Percentiles rank a stretch among this genome's conserved stretches.
phyloP scores from a whole-genome alignment of 1,140 invertebrate genomes.

The Drosophila carrolli region DNA sequence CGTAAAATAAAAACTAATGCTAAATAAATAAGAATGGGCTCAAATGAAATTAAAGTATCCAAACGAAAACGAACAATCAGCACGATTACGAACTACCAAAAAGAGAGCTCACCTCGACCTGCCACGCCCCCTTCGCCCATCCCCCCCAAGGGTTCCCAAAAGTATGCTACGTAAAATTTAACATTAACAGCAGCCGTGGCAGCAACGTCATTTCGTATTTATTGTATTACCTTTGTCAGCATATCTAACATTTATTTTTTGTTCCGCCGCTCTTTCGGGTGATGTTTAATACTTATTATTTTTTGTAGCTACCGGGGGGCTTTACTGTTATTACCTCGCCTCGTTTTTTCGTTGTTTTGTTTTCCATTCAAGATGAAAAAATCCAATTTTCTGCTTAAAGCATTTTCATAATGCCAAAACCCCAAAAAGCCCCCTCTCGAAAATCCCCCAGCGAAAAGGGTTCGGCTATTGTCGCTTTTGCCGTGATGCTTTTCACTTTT shows the following conservation, averaged over 20 bases:
- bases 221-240: conserved; percentile 81
- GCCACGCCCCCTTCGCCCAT: conserved; percentile 2
- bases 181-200: conserved; percentile 61
- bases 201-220: conserved; percentile 75
- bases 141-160: conserved; percentile 42
- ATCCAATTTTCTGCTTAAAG: conserved; percentile 80
- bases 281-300: conserved; percentile 81
- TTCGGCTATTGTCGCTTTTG: conserved; percentile 43
- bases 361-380: conserved; percentile 76
- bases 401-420: conserved; percentile 66
- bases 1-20: conserved; percentile 77
- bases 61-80: conserved; percentile 30
- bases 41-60: conserved; percentile 65
- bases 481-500: conserved; percentile 29
- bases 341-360: conserved; percentile 51
- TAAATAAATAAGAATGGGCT: conserved; percentile 76
- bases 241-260: conserved; percentile 77
- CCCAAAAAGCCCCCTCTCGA: conserved; percentile 4
- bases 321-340: conserved; percentile 70
- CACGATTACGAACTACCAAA: conserved; percentile 40
- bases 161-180: conserved; percentile 72
- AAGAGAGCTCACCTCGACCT: conserved; percentile 9
- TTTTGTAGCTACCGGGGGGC: conserved; percentile 65
- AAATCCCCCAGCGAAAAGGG: conserved; percentile 52
- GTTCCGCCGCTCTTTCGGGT: conserved; percentile 54